These are phyloP conservation scores for Piprites chloris DNA, from an alignment of 2,113 vertebrate species.

Conservation along the genomic window DNA sequence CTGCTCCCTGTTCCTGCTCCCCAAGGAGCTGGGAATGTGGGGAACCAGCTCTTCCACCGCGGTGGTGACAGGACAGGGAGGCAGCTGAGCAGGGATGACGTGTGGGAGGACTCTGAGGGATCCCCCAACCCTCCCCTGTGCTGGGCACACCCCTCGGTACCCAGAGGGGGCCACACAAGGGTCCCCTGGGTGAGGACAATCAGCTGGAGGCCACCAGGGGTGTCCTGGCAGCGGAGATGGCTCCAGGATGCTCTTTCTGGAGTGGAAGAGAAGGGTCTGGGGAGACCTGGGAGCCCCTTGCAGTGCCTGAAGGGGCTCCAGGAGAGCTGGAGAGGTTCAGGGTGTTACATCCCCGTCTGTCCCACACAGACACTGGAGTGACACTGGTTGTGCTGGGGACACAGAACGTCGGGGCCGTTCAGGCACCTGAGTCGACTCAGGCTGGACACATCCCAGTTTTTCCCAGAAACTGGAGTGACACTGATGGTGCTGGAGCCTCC, in stretches of 20 bases:
- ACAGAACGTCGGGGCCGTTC: accelerated
- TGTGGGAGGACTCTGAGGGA: neutral
- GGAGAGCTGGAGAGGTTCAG: neutral
- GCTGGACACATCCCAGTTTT: neutral
- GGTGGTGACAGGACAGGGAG: neutral
- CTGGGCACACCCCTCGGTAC: accelerated
- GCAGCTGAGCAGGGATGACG: neutral
- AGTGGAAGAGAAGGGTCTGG: neutral
- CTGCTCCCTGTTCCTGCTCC: neutral
- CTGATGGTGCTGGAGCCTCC: neutral
- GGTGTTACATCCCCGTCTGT: neutral
- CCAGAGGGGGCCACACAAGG: neutral
- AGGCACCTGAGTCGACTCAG: neutral
- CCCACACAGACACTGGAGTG: neutral
- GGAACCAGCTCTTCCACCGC: neutral
- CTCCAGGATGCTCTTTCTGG: neutral
- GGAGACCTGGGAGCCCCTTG: neutral
- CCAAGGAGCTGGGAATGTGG: neutral
- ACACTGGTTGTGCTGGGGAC: neutral
- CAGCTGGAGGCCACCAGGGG: neutral
- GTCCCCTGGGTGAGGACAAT: neutral
- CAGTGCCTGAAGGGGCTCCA: neutral
- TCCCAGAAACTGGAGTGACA: neutral
- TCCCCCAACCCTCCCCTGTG: neutral
- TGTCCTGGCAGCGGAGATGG: neutral